Conservation (phyloP, 1,140 invertebrate species). For the Nasonia giraulti region DNA sequence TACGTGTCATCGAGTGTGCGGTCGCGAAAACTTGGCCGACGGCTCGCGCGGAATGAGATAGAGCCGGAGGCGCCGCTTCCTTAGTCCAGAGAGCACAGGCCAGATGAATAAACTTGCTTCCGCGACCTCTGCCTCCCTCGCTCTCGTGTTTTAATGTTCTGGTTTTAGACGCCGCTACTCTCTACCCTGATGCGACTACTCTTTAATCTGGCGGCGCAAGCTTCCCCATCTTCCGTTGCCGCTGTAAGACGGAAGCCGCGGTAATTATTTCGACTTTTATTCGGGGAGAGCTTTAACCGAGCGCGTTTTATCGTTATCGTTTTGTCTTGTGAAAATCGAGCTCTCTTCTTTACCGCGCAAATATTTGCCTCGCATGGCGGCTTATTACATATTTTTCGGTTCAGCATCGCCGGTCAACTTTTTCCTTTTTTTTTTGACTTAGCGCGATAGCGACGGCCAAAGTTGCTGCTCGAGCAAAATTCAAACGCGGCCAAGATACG, state of each 20-base stretch:
- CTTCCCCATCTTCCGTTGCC: not conserved
- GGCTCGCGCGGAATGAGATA: not conserved
- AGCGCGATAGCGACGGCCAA: not conserved
- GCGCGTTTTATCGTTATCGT: not conserved
- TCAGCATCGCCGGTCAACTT: not conserved
- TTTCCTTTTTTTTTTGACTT: not conserved
- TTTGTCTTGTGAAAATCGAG: too few relatives aligned
- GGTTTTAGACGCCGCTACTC: not conserved
- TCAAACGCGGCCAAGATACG: not conserved
- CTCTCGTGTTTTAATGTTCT: not conserved
- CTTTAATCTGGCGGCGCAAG: constrained; percentile 8
- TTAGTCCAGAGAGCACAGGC: not conserved
- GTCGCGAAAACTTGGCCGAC: not conserved
- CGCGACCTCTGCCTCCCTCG: not conserved
- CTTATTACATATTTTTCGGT: not conserved
- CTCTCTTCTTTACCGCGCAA: too few relatives aligned
- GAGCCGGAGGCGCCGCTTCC: constrained; percentile 8
- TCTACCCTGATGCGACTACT: not conserved
- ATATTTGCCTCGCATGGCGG: too few relatives aligned
- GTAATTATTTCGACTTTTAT: constrained; percentile 30
- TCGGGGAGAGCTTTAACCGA: not conserved
- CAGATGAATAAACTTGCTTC: constrained; percentile 19
- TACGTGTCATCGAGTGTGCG: constrained; percentile 1
- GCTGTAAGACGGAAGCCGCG: too few relatives aligned
- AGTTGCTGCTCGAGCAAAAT: not conserved